These are phyloP conservation scores for Spialia ferax DNA, from an alignment of 2,888 invertebrate species.

Conservation along the genomic window DNA sequence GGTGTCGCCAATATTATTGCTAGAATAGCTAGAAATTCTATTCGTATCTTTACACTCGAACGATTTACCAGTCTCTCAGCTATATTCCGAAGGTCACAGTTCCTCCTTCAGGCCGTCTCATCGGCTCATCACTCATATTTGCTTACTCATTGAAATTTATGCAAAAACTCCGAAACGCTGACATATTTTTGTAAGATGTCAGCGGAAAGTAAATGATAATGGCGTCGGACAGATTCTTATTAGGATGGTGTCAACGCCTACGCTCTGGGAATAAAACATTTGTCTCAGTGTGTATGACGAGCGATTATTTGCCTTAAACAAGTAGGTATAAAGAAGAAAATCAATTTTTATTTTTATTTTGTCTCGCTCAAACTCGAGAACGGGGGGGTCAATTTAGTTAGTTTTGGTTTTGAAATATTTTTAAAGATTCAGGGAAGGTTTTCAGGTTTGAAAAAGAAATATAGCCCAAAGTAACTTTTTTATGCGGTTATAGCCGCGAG, in stretches of 20 bases:
- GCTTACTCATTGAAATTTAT: conserved; percentile 31
- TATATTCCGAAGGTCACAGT: neutral
- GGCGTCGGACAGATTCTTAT: conserved; percentile 4
- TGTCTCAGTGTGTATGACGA: neutral
- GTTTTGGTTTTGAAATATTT: too few relatives aligned
- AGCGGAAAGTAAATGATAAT: conserved; percentile 34
- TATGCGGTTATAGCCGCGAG: too few relatives aligned
- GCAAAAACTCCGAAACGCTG: conserved; percentile 8
- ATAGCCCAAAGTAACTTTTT: too few relatives aligned
- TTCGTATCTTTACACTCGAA: too few relatives aligned
- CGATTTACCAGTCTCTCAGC: neutral
- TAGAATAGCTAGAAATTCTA: neutral
- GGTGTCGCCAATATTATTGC: neutral
- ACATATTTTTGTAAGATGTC: conserved; percentile 32
- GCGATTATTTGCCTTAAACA: neutral
- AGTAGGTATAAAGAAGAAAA: too few relatives aligned
- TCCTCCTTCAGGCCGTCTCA: conserved; percentile 6
- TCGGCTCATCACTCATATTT: conserved; percentile 11
- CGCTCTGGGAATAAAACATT: neutral
- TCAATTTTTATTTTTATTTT: too few relatives aligned
- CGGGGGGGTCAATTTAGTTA: too few relatives aligned
- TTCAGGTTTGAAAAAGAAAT: too few relatives aligned
- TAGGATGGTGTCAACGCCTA: conserved; percentile 27
- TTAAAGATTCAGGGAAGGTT: too few relatives aligned
- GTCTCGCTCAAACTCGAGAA: too few relatives aligned